phyloP scores from a whole-genome alignment of 2,888 invertebrate genomes.

The Eupeodes latifasciatus region DNA sequence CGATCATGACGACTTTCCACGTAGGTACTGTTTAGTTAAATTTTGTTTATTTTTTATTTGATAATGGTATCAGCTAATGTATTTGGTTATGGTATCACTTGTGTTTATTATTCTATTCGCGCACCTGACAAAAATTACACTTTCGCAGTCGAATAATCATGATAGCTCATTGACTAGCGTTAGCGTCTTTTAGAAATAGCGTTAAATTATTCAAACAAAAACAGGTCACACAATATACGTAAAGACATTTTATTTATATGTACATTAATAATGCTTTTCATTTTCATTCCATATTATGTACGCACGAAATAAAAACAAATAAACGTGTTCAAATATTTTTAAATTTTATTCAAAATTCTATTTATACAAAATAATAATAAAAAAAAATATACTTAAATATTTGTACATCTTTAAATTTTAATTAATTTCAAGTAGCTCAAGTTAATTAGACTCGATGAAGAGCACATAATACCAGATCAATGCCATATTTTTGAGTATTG shows the following conservation, averaged over 20 bases:
- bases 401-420: neutral
- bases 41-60: neutral
- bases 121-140: neutral
- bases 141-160: neutral
- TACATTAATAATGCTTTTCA: neutral
- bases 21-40: too few relatives aligned
- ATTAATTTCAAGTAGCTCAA: conserved; percentile 30
- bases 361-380: neutral
- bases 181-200: neutral
- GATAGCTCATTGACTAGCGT: neutral
- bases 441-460: neutral
- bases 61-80: neutral
- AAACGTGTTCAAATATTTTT: conserved; percentile 1
- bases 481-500: neutral
- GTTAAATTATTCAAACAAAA: conserved; percentile 24
- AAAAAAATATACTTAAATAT: conserved; percentile 1
- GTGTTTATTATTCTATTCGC: conserved; percentile 17
- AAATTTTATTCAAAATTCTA: neutral
- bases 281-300: neutral
- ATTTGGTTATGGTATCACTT: neutral
- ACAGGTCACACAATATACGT: neutral
- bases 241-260: neutral
- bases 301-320: conserved; percentile 1
- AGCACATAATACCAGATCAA: neutral
- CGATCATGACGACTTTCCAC: too few relatives aligned